Conservation (phyloP, 2,888 invertebrate species). For the Adelphocoris suturalis region DNA sequence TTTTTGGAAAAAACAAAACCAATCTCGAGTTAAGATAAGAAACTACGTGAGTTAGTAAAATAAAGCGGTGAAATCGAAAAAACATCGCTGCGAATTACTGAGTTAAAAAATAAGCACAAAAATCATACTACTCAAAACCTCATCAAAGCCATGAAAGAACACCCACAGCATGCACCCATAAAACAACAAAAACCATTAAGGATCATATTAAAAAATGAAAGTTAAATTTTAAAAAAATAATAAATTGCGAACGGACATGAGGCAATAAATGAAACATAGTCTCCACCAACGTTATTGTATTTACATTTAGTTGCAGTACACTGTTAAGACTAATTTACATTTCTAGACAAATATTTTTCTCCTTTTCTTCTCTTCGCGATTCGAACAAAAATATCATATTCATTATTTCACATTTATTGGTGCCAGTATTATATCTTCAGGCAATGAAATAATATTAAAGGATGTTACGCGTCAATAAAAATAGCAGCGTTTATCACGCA, state of each 20-base stretch:
- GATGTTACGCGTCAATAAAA: conserved; percentile 34
- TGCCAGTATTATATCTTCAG: conserved; percentile 44
- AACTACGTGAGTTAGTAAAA: background rate
- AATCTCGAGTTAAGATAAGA: no score
- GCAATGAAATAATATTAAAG: background rate
- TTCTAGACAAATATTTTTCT: conserved; percentile 72
- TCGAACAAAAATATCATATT: conserved; percentile 64
- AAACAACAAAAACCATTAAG: background rate
- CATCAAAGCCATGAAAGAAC: background rate
- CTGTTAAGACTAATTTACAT: conserved; percentile 62
- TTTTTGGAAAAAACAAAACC: no score
- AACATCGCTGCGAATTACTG: background rate
- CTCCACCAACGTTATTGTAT: conserved; percentile 72
- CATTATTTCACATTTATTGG: conserved; percentile 39
- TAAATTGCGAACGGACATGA: background rate
- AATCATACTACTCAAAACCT: background rate
- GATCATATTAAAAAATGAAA: no score
- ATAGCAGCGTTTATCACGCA: conserved; percentile 8
- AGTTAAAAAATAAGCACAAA: background rate
- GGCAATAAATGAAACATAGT: conserved; percentile 4
- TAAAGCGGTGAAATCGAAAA: background rate
- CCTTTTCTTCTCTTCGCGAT: background rate
- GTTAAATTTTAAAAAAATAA: no score
- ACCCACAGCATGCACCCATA: conserved; percentile 14
- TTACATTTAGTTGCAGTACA: conserved; percentile 75